Conservation (phyloP, 2,797 vertebrate genomes). For the Mus spretus region DNA sequence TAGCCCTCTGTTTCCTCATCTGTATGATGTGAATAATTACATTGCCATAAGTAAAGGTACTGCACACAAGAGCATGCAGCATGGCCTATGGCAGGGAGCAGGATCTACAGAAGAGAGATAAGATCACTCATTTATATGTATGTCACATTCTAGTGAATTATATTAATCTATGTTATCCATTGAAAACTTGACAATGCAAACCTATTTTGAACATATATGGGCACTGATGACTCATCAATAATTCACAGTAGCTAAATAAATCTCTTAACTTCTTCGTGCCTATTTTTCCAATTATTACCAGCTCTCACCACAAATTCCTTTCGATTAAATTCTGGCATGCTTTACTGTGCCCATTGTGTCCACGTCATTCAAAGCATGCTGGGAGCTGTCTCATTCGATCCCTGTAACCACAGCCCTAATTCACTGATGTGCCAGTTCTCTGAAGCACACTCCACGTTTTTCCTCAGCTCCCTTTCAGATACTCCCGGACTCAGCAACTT, state of each 20-base stretch:
- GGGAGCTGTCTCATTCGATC: neutral
- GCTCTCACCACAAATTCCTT: slow-evolving; percentile 40
- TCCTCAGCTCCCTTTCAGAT: neutral
- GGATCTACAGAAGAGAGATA: neutral
- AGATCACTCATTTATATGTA: neutral
- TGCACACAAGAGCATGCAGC: neutral
- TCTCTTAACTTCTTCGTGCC: neutral
- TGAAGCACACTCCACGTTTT: neutral
- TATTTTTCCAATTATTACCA: slow-evolving; percentile 22
- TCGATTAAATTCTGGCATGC: slow-evolving; percentile 23
- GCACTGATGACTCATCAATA: slow-evolving; percentile 63
- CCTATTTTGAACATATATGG: slow-evolving; percentile 32
- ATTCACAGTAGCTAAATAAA: slow-evolving; percentile 64
- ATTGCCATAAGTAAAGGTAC: neutral
- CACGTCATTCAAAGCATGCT: neutral
- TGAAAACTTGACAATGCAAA: slow-evolving; percentile 66
- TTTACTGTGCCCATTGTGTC: neutral
- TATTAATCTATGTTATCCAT: slow-evolving; percentile 74
- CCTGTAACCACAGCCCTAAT: neutral
- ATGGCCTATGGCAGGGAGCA: neutral
- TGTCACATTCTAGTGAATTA: slow-evolving; percentile 45
- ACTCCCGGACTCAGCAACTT: neutral
- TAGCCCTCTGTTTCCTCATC: neutral
- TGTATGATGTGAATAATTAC: slow-evolving; percentile 15
- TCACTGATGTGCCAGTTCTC: neutral